Percentiles rank a stretch among this genome's conserved stretches.
phyloP scores from a whole-genome alignment of 1,140 invertebrate species.

The Tetragnatha versicolor region DNA sequence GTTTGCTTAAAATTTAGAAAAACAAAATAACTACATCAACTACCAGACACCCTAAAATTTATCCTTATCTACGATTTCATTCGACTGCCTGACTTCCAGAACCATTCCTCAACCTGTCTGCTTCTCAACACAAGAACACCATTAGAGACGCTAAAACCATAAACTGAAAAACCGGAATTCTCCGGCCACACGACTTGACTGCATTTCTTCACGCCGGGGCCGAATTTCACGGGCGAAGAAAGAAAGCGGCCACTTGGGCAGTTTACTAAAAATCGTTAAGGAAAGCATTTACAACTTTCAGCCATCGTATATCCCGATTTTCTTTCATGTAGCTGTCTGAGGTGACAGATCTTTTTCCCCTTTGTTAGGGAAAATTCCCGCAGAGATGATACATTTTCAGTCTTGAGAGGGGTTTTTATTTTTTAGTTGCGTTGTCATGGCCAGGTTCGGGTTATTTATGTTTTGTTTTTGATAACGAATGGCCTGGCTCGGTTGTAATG shows the following conservation, averaged over 20 bases:
- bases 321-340: not conserved
- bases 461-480: no score
- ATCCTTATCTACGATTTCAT: not conserved
- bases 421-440: not conserved
- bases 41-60: not conserved
- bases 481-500: not conserved
- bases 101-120: constrained; percentile 9
- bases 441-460: constrained; percentile 6
- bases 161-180: constrained; percentile 20
- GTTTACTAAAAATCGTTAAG: constrained; percentile 16
- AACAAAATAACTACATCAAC: not conserved
- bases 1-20: no score
- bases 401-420: no score
- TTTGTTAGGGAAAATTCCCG: not conserved
- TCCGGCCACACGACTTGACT: no score
- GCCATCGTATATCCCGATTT: constrained; percentile 15
- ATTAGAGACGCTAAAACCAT: constrained; percentile 15
- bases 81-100: not conserved
- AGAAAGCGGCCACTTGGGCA: not conserved
- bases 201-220: constrained; percentile 15
- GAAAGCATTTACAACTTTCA: constrained; percentile 6
- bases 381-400: constrained; percentile 7
- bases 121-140: constrained; percentile 27
- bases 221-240: constrained; percentile 16
- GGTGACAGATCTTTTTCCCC: not conserved